Evolutionary conservation across 2,113 vertebrate species (phyloP).

Genomic region (Cynopterus brachyotis): DNA sequence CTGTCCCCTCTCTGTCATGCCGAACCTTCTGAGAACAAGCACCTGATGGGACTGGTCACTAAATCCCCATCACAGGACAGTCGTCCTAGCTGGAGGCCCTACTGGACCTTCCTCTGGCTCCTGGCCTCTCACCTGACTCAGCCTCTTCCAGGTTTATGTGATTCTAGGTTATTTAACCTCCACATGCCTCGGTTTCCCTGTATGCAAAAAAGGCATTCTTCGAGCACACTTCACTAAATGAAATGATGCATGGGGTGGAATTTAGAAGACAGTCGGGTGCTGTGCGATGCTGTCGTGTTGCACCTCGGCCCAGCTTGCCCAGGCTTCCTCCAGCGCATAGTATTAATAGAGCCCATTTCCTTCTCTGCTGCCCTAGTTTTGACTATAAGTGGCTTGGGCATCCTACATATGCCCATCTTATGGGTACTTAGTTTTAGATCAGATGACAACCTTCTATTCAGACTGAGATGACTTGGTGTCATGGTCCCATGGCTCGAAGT

Average conservation of each 20-base stretch:
- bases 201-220: background rate
- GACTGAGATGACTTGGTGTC: background rate
- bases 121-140: background rate
- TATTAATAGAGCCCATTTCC: too few relatives aligned
- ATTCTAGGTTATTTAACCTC: background rate
- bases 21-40: background rate
- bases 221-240: background rate
- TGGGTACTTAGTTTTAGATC: background rate
- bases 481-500: background rate
- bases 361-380: background rate
- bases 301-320: fast-evolving
- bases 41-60: background rate
- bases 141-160: background rate
- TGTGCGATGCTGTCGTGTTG: fast-evolving
- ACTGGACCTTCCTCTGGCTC: background rate
- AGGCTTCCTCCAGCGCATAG: too few relatives aligned
- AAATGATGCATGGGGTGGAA: fast-evolving
- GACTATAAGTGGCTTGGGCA: background rate
- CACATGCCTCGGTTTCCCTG: background rate
- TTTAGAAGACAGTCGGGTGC: too few relatives aligned
- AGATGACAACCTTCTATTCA: background rate
- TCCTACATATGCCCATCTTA: too few relatives aligned
- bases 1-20: too few relatives aligned
- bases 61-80: background rate
- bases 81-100: background rate